Conservation (phyloP, 2,797 vertebrate species). For the Lates japonicus region DNA sequence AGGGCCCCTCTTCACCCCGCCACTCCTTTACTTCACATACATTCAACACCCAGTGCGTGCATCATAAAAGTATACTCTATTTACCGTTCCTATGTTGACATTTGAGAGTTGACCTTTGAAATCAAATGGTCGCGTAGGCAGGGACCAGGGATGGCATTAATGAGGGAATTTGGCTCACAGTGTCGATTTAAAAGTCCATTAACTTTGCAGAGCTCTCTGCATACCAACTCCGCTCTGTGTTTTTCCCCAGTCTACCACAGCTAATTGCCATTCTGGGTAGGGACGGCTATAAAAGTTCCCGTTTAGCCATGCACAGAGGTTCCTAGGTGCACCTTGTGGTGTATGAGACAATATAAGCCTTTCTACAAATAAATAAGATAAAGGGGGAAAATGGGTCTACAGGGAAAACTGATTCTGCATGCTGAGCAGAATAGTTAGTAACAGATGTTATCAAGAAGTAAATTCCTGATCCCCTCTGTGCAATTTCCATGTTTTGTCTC, state of each 20-base stretch:
- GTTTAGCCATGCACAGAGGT: constrained; percentile 79
- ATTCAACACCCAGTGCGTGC: constrained; percentile 49
- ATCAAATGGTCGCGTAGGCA: constrained; percentile 76
- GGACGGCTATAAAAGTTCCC: constrained; percentile 82
- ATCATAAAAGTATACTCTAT: constrained; percentile 82
- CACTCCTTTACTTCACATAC: constrained; percentile 35
- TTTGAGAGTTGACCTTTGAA: constrained; percentile 88
- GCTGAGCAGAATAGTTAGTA: constrained; percentile 71
- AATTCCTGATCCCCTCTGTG: constrained; percentile 70
- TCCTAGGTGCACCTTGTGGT: constrained; percentile 70
- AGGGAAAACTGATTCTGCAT: constrained; percentile 65
- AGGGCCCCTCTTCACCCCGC: constrained; percentile 6
- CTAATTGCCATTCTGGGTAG: constrained; percentile 88
- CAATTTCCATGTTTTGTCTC: constrained; percentile 71
- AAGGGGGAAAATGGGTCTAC: constrained; percentile 53
- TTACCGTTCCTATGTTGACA: constrained; percentile 86
- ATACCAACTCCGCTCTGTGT: constrained; percentile 85
- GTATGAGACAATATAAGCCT: constrained; percentile 77
- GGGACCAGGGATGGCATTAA: constrained; percentile 86
- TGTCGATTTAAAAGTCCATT: constrained; percentile 93
- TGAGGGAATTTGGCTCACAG: constrained; percentile 87
- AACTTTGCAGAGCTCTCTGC: constrained; percentile 88
- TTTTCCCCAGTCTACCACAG: constrained; percentile 80
- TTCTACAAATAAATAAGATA: constrained; percentile 82
- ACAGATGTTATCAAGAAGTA: constrained; percentile 74